Evolutionary conservation across 2,888 invertebrate genomes (phyloP).

Genomic region (Tiphia femorata): DNA sequence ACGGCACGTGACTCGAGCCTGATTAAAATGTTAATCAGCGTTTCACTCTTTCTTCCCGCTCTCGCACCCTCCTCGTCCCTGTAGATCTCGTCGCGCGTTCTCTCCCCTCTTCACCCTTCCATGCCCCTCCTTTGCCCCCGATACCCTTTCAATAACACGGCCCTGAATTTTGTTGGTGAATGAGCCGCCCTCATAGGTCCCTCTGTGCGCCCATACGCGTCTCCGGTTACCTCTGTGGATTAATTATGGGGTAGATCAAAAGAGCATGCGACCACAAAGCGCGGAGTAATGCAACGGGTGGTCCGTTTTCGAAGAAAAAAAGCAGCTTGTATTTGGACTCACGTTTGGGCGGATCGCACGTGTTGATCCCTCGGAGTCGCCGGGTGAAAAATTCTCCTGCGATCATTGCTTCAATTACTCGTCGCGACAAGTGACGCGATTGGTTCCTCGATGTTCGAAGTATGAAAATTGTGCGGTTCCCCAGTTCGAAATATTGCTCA

Average conservation of each 20-base stretch:
- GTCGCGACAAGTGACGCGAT: too few species aligned
- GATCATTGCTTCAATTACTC: too few species aligned
- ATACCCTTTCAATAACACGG: slow-evolving; percentile 66
- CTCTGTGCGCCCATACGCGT: slow-evolving; percentile 59
- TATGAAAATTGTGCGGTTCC: too few species aligned
- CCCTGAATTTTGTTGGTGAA: slow-evolving; percentile 57
- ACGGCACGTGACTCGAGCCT: slow-evolving; percentile 61
- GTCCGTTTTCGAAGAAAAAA: slow-evolving; percentile 42
- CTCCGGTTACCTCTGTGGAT: slow-evolving; percentile 67
- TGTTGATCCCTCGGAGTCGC: too few species aligned
- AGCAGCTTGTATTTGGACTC: too few species aligned
- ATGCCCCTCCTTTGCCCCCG: slow-evolving; percentile 43
- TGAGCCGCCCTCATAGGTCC: slow-evolving; percentile 52
- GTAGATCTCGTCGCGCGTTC: background rate
- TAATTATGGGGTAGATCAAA: slow-evolving; percentile 68
- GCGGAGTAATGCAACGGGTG: slow-evolving; percentile 59
- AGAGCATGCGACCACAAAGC: slow-evolving; percentile 66
- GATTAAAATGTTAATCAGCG: slow-evolving; percentile 67
- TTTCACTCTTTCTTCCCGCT: slow-evolving; percentile 30
- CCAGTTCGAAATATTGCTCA: too few species aligned
- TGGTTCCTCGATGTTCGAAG: too few species aligned
- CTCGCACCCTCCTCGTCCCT: background rate
- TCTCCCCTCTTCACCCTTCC: slow-evolving; percentile 1
- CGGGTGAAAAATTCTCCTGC: too few species aligned
- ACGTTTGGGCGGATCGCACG: too few species aligned